Base-by-base conservation (phyloP, 2,113 vertebrate species). In the Dendropsophus ebraccatus region DNA sequence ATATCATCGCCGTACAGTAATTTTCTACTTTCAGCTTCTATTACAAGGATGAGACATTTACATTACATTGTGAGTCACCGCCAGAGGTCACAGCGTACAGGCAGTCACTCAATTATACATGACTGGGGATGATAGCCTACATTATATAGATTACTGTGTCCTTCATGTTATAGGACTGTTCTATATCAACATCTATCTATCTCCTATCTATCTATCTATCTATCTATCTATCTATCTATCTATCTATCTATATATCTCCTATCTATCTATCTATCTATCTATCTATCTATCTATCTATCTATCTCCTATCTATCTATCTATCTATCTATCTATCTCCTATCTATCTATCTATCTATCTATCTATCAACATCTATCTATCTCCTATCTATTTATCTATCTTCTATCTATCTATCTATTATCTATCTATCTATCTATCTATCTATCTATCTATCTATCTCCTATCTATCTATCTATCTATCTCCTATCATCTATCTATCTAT, bases 301-400 rank as follows among this genome's bases (percentile, higher is more conserved):
- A 54, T 54, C 17, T 2, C 7, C 14, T 19, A 54, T 54, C 52
- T 19, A 54, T 54, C 52, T 19, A 1, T 13, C 14, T 19, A 54
- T 54, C 52, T 19, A 54, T 54, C 52, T 19, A 54, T 54, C 52
- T 19, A 54, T 54, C 52, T 54, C 2, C 7, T 17, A 6, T 6
- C 58, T 62, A 62, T 62, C 58, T 62, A 62, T 62, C n/a, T 62
- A 62, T 62, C n/a, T 62, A 62, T 62, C 56, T 47, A 19, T n/a
- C n/a, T n/a, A n/a, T n/a, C n/a, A n/a, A n/a, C n/a, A n/a, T n/a
- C n/a, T n/a, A n/a, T n/a, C n/a, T n/a, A n/a, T n/a, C n/a, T n/a
- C n/a, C n/a, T n/a, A n/a, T n/a, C n/a, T n/a, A n/a, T n/a, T n/a
- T n/a, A n/a, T n/a, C n/a, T n/a, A n/a, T n/a, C n/a, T n/a, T n/a